Evolutionary conservation across 2,113 vertebrate species (phyloP).

Genomic region (Anolis carolinensis): DNA sequence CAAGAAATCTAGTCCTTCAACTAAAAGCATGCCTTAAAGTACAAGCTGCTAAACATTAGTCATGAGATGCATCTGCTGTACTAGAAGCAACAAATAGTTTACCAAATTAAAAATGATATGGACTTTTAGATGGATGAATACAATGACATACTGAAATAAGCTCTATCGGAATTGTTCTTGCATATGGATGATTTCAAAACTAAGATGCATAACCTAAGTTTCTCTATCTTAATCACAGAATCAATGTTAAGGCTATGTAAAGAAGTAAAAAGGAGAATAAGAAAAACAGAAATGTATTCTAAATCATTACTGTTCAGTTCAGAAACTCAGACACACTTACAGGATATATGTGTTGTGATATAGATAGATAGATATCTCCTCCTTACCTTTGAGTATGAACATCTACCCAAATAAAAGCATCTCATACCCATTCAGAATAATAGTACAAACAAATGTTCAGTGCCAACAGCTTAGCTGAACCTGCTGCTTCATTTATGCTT

Average conservation of each 20-base stretch:
- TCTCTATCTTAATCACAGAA: neutral
- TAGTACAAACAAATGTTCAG: neutral
- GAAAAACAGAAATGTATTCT: neutral
- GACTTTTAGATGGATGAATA: neutral
- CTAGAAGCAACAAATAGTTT: neutral
- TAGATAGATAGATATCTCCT: neutral
- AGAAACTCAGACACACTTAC: neutral
- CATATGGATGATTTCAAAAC: too few relatives aligned
- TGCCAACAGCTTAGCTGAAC: neutral
- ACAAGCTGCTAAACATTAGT: neutral
- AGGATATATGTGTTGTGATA: too few relatives aligned
- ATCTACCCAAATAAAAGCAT: neutral
- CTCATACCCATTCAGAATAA: neutral
- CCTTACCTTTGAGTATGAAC: neutral
- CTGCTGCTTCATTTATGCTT: neutral
- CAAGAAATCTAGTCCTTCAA: neutral
- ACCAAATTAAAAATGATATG: neutral
- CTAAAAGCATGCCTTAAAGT: neutral
- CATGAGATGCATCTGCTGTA: neutral
- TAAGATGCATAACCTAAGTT: neutral
- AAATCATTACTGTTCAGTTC: neutral
- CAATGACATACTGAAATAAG: too few relatives aligned
- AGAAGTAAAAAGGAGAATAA: neutral
- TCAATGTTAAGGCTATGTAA: neutral
- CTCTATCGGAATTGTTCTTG: too few relatives aligned